A percentile compares a stretch with the other conserved stretches of the same genome.
Conservation (phyloP, 2,888 invertebrate genomes). For the Pegoplata infirma region DNA sequence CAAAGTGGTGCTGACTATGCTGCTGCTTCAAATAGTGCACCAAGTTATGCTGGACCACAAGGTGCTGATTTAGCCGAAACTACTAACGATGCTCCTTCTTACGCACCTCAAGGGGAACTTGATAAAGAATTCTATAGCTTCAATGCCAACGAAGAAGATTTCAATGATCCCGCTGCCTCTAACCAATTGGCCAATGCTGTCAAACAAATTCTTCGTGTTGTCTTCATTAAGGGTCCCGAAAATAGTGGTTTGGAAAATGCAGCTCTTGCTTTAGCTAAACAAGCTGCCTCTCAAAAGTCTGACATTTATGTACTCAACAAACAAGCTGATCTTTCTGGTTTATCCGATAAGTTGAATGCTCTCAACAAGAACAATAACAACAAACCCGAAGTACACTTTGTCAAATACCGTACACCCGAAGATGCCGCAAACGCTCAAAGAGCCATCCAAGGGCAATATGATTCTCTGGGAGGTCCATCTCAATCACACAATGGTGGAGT, state of each 20-base stretch:
- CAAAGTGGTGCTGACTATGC: conserved; percentile 43
- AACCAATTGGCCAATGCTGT: conserved; percentile 63
- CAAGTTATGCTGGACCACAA: neutral
- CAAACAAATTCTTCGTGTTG: conserved; percentile 71
- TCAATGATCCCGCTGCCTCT: conserved; percentile 65
- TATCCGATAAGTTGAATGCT: conserved; percentile 68
- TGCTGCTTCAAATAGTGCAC: conserved; percentile 30
- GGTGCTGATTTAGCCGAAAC: conserved; percentile 14
- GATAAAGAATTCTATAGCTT: conserved; percentile 73
- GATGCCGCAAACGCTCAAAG: conserved; percentile 73
- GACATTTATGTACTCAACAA: conserved; percentile 71
- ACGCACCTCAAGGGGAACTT: conserved; percentile 64
- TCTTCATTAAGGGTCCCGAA: conserved; percentile 75
- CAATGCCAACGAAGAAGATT: conserved; percentile 72
- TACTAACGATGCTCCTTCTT: conserved; percentile 49
- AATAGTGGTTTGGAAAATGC: conserved; percentile 68
- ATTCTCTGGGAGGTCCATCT: conserved; percentile 69
- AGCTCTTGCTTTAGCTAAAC: conserved; percentile 70
- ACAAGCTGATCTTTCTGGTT: conserved; percentile 68
- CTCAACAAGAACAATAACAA: conserved; percentile 66
- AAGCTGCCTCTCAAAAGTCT: conserved; percentile 70
- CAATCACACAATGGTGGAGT: conserved; percentile 70
- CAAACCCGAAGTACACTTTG: conserved; percentile 73
- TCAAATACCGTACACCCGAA: conserved; percentile 73
- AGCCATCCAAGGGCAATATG: conserved; percentile 73